Base-by-base conservation (phyloP, 2,888 invertebrate species). In the Caenorhabditis sinica region DNA sequence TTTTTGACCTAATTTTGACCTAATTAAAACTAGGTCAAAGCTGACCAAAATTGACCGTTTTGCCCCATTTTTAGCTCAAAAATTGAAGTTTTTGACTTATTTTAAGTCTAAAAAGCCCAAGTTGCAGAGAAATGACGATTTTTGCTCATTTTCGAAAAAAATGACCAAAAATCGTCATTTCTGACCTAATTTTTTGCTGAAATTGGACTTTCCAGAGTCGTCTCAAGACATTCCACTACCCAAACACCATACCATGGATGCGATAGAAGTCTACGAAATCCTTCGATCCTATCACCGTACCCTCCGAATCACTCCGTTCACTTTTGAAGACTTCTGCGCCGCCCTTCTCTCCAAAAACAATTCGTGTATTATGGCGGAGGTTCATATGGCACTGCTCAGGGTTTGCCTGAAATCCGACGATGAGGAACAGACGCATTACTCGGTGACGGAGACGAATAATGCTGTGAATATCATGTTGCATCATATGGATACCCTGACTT, bases 301-400 rank as follows among this genome's bases (percentile, higher is more conserved):
- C 90, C 96, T 98, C 36, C 95, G 98, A 83, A 94, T 99, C 65
- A 97, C 98, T 36, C 97, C 97, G 17, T 98, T 94, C 91, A 95
- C 97, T 85, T 95, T 98, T 93, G 99, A 99, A 94, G 98, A 99
- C 93, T 96, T 99, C 93, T 97, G 97, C 94, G 96, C 97, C 43
- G 96, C 97, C 63, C 93, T 99, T 80, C 95, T 96, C 85, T 96
- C 96, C 93, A 97, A 98, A 93, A 97, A 97, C n/a, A 84, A 87
- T 58, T 87, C 96, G 92, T 95, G 95, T 92, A 94, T 99, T 82
- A 94, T 98, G 30, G 95, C 96, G 15, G 99, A 99, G 94, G 95
- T 97, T 88, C 98, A 99, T 93, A 96, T 98, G 88, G 96, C 96
- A 95, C 94, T 99, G 74, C 94, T 99, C 53, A 97, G 96, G 94